Conservation (phyloP, 2,113 vertebrate genomes). For the Lepus timidus region DNA sequence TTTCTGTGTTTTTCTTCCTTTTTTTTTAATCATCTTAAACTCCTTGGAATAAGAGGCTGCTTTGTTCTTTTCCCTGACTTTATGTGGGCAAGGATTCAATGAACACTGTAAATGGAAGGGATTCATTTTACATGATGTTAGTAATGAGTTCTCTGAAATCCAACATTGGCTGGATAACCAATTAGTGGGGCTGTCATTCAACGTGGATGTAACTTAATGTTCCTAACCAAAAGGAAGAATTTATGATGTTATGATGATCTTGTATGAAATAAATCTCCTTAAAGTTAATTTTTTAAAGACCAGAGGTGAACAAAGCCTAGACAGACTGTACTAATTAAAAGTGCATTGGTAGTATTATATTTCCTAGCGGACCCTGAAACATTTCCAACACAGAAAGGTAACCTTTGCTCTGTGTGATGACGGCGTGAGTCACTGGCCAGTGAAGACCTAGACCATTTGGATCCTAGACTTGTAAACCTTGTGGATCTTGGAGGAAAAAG, state of each 20-base stretch:
- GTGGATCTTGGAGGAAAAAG: neutral
- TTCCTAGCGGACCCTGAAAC: neutral
- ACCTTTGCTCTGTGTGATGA: neutral
- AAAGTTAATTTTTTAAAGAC: conserved; percentile 14
- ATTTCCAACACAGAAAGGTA: neutral
- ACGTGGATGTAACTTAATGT: neutral
- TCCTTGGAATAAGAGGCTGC: neutral
- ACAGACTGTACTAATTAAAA: neutral
- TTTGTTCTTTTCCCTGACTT: neutral
- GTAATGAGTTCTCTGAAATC: neutral
- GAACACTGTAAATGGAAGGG: neutral
- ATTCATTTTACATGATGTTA: neutral
- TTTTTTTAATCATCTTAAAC: neutral
- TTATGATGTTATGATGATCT: neutral
- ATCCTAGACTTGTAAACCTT: neutral
- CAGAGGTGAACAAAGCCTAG: conserved; percentile 11
- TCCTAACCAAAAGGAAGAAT: neutral
- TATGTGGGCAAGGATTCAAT: neutral
- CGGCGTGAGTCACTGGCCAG: neutral
- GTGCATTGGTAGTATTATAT: neutral
- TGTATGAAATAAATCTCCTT: conserved; percentile 11
- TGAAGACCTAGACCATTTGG: neutral
- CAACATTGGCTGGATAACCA: neutral
- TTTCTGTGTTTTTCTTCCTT: neutral
- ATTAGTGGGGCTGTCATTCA: neutral